Evolutionary conservation across 2,888 invertebrate genomes (phyloP).

Genomic region (Eupithecia exiguata): DNA sequence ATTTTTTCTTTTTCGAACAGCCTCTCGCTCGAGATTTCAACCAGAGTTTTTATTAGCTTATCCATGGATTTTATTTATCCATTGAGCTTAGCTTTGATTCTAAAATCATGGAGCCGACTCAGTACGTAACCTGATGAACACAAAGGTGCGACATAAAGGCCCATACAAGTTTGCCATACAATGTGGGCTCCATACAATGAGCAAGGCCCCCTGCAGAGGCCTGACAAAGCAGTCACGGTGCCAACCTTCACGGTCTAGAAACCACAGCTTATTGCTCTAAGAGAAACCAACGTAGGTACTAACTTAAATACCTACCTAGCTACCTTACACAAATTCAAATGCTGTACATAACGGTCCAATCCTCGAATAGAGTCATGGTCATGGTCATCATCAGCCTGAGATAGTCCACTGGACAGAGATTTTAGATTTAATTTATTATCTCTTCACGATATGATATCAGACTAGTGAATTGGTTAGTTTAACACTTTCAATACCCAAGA

Average conservation of each 20-base stretch:
- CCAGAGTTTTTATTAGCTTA: neutral
- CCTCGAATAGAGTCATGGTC: neutral
- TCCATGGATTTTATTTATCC: too few relatives aligned
- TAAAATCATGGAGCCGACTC: too few relatives aligned
- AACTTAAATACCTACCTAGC: neutral
- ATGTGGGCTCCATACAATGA: conserved; percentile 19
- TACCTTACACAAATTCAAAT: neutral
- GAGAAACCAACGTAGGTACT: neutral
- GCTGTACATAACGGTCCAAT: neutral
- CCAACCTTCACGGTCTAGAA: conserved; percentile 41
- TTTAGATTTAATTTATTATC: too few relatives aligned
- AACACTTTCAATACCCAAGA: too few relatives aligned
- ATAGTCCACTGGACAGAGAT: too few relatives aligned
- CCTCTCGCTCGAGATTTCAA: neutral
- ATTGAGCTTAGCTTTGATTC: too few relatives aligned
- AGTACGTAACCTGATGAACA: neutral
- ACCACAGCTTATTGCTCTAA: conserved; percentile 15
- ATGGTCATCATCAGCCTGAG: neutral
- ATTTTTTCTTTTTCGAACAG: neutral
- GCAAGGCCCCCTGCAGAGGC: conserved; percentile 29
- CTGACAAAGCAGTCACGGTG: conserved; percentile 42
- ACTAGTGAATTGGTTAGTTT: too few relatives aligned
- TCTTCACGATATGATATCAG: too few relatives aligned
- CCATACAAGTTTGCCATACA: conserved; percentile 2
- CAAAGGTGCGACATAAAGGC: neutral